Evolutionary conservation across 2,888 invertebrate genomes (phyloP), one percentile per base, ranked within the genome.

Genomic region (Graphium colonna): DNA sequence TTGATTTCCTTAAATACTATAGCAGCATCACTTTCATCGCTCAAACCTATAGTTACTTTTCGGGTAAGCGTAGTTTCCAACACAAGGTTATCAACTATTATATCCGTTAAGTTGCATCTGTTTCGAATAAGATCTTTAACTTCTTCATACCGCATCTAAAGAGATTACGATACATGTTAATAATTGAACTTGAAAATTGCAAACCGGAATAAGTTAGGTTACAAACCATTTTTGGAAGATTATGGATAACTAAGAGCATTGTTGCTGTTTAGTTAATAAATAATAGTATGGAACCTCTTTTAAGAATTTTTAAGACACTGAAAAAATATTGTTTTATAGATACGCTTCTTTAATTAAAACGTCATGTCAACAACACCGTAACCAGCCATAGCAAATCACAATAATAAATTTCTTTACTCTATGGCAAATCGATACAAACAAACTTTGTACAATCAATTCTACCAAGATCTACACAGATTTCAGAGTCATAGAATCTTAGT

Each of bases 231-330:
- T 38, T 39, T 0, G 74, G 74, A 46, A 74, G 58, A 58, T 74
- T 73, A 43, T 65, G 66, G 44, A 74, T 69, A 9, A 60, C 58
- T 51, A 74, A 38, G 28, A 74, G 61, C 74, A 73, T 72, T 36
- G 9, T 36, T 3, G 33, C 33, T 33, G 9, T 9, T 33, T 10
- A 9, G n/a, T 33, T n/a, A n/a, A n/a, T n/a, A n/a, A n/a, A n/a
- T n/a, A n/a, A n/a, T n/a, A n/a, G n/a, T n/a, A n/a, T n/a, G n/a
- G n/a, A n/a, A n/a, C n/a, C n/a, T n/a, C n/a, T n/a, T n/a, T n/a
- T n/a, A n/a, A n/a, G n/a, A n/a, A n/a, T n/a, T n/a, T n/a, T n/a
- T n/a, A n/a, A n/a, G n/a, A n/a, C n/a, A n/a, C n/a, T n/a, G n/a
- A n/a, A n/a, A n/a, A n/a, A n/a, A n/a, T n/a, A n/a, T n/a, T n/a